phyloP scores from a whole-genome alignment of 92 coral and sea anemone species.

The Ricordea florida region DNA sequence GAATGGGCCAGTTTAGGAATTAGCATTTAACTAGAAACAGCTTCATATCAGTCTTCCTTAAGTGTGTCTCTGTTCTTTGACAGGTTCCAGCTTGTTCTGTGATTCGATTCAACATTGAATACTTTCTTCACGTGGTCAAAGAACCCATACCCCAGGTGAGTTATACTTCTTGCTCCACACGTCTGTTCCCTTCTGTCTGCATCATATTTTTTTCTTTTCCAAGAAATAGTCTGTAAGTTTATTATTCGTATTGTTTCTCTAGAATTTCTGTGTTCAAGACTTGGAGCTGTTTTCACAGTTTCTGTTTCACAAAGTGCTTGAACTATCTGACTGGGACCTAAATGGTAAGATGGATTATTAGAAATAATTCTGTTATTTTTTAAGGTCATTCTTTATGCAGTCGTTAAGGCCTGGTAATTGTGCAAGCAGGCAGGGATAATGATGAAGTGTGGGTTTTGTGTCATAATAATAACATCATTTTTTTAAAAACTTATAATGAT shows the following conservation, averaged over 20 bases:
- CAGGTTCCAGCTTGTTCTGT: slow-evolving; percentile 86
- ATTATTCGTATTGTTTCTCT: background rate
- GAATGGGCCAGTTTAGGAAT: background rate
- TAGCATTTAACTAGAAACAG: background rate
- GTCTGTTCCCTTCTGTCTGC: too few species aligned
- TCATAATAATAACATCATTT: too few species aligned
- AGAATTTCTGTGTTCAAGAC: slow-evolving; percentile 91
- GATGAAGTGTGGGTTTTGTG: too few species aligned
- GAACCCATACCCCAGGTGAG: slow-evolving; percentile 90
- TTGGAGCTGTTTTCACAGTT: slow-evolving; percentile 82
- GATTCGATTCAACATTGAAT: slow-evolving; percentile 92
- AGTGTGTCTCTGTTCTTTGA: background rate
- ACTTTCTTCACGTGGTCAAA: slow-evolving; percentile 72
- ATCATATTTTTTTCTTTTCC: too few species aligned
- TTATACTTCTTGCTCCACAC: background rate
- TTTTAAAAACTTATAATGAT: too few species aligned
- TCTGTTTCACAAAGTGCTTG: slow-evolving; percentile 80
- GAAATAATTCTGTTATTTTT: background rate
- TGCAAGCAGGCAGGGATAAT: too few species aligned
- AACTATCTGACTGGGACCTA: slow-evolving; percentile 84
- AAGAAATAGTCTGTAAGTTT: background rate
- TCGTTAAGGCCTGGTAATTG: too few species aligned
- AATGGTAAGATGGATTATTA: slow-evolving; percentile 35
- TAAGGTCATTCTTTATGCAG: too few species aligned
- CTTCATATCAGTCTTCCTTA: background rate